phyloP scores from a whole-genome alignment of 2,113 vertebrate genomes.

The Pristiophorus japonicus region DNA sequence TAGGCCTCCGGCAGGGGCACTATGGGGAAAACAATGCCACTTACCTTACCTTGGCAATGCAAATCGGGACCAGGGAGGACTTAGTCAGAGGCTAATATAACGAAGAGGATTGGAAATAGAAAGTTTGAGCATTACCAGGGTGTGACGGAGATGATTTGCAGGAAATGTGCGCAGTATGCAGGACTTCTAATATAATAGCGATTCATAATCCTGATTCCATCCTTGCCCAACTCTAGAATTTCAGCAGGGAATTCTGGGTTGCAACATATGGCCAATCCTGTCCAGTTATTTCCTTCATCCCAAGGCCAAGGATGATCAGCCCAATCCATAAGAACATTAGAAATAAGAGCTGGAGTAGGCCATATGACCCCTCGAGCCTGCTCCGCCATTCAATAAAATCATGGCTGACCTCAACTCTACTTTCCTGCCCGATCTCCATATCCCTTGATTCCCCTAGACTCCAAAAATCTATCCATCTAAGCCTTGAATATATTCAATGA shows the following conservation, averaged over 20 bases:
- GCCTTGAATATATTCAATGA: too few relatives aligned
- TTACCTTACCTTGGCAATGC: not conserved
- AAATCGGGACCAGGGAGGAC: not conserved
- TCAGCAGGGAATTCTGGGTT: not conserved
- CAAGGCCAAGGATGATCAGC: not conserved
- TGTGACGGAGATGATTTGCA: not conserved
- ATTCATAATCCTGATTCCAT: not conserved
- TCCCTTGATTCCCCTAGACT: too few relatives aligned
- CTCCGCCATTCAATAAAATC: too few relatives aligned
- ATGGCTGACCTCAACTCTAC: too few relatives aligned
- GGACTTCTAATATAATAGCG: not conserved
- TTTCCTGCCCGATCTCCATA: too few relatives aligned
- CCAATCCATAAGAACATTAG: too few relatives aligned
- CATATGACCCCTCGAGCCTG: too few relatives aligned
- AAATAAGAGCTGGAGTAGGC: too few relatives aligned
- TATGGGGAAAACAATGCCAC: not conserved
- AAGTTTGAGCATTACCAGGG: not conserved
- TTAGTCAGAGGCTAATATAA: not conserved
- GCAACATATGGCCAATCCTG: not conserved
- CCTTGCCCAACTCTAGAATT: not conserved
- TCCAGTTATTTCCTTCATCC: not conserved
- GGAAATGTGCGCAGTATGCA: not conserved
- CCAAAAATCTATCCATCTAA: too few relatives aligned
- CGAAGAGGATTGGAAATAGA: not conserved
- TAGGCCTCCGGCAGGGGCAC: not conserved